Evolutionary conservation across 2,797 vertebrate species (phyloP), one percentile per base, ranked within the genome.

Genomic region (Rousettus madagascariensis): DNA sequence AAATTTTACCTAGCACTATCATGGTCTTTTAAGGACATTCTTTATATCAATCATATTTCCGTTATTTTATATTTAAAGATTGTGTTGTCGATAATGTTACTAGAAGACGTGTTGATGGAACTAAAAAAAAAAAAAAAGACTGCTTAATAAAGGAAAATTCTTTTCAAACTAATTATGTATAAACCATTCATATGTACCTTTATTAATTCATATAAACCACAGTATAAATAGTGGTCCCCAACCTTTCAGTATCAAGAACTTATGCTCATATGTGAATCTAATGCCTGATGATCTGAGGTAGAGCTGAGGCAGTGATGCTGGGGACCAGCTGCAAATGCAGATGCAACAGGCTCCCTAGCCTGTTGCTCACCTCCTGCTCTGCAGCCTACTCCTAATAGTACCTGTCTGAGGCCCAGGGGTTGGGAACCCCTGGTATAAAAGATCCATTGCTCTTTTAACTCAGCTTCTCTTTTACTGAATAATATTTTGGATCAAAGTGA

Each of bases 401-500:
- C 49, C 49, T 1, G 4, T 49, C 12, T 12, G 4, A 49, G 46
- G 46, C 46, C 46, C 46, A 49, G 46, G 46, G 12, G 46, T 49
- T 49, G 49, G 49, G 15, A 49, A 49, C 15, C 49, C 15, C 15
- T 49, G 49, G 49, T 49, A 16, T 49, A 83, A 65, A 95, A 22
- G 49, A 51, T 19, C 22, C 26, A n/a, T 61, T 91, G 59, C 53
- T 90, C 28, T 91, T 92, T 91, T 86, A 69, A 91, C 61, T 90
- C n/a, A 85, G 11, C 15, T 96, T 89, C 61, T 94, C 30, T 90
- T 94, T 90, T 55, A 41, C 20, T 90, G 38, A 88, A 36, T 87
- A 95, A 90, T 85, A 33, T 94, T 93, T 95, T 91, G 75, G 20
- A 83, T 92, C 71, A 90, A 85, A 96, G 46, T 74, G 72, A 96